A percentile compares a stretch with the other conserved stretches of the same genome.
phyloP scores from a whole-genome alignment of 1,140 invertebrate species.

The Sesamia nonagrioides region DNA sequence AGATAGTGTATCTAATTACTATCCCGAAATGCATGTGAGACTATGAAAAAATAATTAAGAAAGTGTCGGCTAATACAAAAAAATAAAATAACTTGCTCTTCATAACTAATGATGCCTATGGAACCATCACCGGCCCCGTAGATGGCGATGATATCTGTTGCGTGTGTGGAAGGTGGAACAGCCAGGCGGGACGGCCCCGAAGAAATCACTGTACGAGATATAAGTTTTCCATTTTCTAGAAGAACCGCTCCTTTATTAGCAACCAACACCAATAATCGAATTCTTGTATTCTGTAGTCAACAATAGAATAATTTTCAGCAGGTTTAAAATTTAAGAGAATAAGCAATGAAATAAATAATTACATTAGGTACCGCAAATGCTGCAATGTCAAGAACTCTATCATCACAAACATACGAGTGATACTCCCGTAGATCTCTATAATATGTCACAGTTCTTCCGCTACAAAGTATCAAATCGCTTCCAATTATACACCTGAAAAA shows the following conservation, averaged over 20 bases:
- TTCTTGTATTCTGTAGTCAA: slow-evolving; percentile 65
- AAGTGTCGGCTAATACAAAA: neutral
- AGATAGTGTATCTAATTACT: neutral
- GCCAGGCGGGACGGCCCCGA: slow-evolving; percentile 73
- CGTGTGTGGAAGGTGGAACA: slow-evolving; percentile 60
- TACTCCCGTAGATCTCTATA: slow-evolving; percentile 77
- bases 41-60: neutral
- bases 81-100: slow-evolving; percentile 72
- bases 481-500: slow-evolving; percentile 72
- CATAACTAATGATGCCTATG: slow-evolving; percentile 75
- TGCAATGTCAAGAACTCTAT: slow-evolving; percentile 78
- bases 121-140: slow-evolving; percentile 82
- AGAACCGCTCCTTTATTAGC: slow-evolving; percentile 78
- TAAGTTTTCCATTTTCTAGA: slow-evolving; percentile 75
- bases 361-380: slow-evolving; percentile 80
- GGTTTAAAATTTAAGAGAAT: slow-evolving; percentile 23
- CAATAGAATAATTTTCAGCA: slow-evolving; percentile 48
- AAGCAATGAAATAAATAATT: slow-evolving; percentile 45
- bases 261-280: slow-evolving; percentile 72
- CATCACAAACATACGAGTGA: slow-evolving; percentile 77
- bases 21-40: neutral
- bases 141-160: slow-evolving; percentile 67
- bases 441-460: slow-evolving; percentile 75
- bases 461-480: slow-evolving; percentile 77
- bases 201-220: slow-evolving; percentile 64